Conservation (phyloP, 2,888 invertebrate genomes). For the Plusia festucae region DNA sequence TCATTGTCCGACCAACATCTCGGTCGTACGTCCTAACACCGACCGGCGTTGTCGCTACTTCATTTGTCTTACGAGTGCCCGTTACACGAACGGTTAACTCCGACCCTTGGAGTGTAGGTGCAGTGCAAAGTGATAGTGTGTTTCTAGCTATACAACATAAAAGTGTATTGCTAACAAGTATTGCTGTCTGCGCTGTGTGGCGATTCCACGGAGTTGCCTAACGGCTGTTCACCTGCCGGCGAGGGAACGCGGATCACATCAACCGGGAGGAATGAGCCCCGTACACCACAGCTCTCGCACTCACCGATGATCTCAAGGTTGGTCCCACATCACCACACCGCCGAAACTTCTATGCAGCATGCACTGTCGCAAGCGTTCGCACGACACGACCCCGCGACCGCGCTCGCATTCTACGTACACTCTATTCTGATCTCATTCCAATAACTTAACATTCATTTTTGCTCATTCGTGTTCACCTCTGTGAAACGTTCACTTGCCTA, state of each 20-base stretch:
- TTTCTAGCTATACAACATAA: constrained; percentile 85
- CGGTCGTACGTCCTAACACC: constrained; percentile 80
- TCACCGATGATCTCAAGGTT: constrained; percentile 90
- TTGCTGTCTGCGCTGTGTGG: constrained; percentile 79
- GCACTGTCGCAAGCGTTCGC: constrained; percentile 79
- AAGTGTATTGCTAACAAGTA: constrained; percentile 88
- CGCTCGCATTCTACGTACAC: constrained; percentile 76
- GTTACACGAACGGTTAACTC: constrained; percentile 82
- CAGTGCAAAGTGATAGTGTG: constrained; percentile 87
- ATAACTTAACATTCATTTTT: constrained; percentile 66
- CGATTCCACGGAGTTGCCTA: constrained; percentile 81
- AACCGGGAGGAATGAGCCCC: constrained; percentile 89
- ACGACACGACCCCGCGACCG: constrained; percentile 77
- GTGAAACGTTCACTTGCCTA: constrained; percentile 68
- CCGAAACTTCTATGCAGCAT: constrained; percentile 43
- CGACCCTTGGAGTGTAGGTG: constrained; percentile 82
- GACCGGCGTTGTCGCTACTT: constrained; percentile 82
- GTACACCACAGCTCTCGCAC: constrained; percentile 84
- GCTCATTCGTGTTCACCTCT: constrained; percentile 46
- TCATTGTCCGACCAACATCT: constrained; percentile 86
- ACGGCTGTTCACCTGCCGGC: constrained; percentile 86
- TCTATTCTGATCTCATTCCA: constrained; percentile 81
- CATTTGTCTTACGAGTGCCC: constrained; percentile 81
- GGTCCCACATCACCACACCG: constrained; percentile 67
- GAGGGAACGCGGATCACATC: constrained; percentile 85